Evolutionary conservation across 1,140 invertebrate species (phyloP), one percentile per base, ranked within the genome.

Genomic region (Drosophila tsacasi): DNA sequence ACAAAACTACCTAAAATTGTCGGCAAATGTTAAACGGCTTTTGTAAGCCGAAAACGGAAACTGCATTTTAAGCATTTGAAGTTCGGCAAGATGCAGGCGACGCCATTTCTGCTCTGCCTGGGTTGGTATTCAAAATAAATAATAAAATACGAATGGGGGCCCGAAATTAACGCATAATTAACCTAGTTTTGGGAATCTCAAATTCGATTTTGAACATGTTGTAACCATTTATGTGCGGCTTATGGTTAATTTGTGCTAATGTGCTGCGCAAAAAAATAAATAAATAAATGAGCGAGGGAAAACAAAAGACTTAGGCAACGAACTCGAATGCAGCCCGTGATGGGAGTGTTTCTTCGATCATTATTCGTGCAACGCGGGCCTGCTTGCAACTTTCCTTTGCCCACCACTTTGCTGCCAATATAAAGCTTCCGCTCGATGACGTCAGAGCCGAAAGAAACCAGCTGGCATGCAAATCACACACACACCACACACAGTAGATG

Each of bases 301-400:
- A 87, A 90, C 84, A 81, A 90, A 90, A 79, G 85, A 89, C 84
- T 89, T 89, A 85, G 64, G 84, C 85, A 90, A 89, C 84, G 72
- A 89, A 89, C 84, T 84, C 76, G 46, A 52, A 52, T 74, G 71
- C 71, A 74, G 37, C 57, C 42, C 39, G 37, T 61, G 68, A 52
- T 73, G 49, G 37, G 15, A 32, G 15, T 19, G 9, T 17, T 25
- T 69, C 10, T 12, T 25, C 21, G 35, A 8, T 42, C 57, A 8
- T 17, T n/a, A 32, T 32, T 46, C 49, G 37, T 71, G 67, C 67
- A 71, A 68, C 63, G 58, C 42, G 58, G 44, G 21, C 17, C 17
- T 7, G 58, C 63, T 65, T 66, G 64, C 67, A 69, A 69, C 67
- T 69, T 69, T 69, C 67, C 47, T 54, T 69, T 63, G 40, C 40